These are phyloP conservation scores for Drosophila ogumai DNA, from an alignment of 1,140 invertebrate genomes.

Conservation along the genomic window DNA sequence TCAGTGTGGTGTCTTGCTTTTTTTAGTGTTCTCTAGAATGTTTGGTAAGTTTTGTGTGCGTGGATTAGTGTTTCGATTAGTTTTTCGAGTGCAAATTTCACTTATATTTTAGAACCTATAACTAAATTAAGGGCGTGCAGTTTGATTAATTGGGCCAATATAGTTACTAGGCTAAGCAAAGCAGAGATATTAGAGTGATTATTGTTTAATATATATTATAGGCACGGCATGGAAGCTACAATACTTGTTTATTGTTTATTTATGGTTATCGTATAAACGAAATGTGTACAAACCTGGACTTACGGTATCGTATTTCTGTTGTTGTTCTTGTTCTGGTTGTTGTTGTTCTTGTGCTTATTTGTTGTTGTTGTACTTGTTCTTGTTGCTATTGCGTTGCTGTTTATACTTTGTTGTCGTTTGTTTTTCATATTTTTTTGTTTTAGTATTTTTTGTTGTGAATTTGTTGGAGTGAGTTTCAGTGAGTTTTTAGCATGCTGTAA, in stretches of 20 bases:
- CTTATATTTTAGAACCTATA: constrained; percentile 5
- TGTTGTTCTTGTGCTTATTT: constrained; percentile 30
- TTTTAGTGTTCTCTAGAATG: constrained; percentile 12
- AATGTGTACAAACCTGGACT: constrained; percentile 84
- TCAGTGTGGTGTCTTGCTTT: constrained; percentile 19
- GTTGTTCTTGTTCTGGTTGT: constrained; percentile 62
- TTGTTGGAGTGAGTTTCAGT: constrained; percentile 67
- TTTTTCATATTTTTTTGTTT: constrained; percentile 25
- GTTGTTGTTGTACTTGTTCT: constrained; percentile 60
- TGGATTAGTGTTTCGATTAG: constrained; percentile 11
- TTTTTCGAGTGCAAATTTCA: constrained; percentile 18
- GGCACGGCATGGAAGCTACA: constrained; percentile 44
- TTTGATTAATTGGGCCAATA: constrained; percentile 37
- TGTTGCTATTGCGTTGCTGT: constrained; percentile 73
- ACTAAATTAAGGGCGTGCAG: constrained; percentile 40
- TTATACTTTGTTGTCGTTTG: constrained; percentile 57
- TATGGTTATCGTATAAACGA: constrained; percentile 38
- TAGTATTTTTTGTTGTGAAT: constrained; percentile 61
- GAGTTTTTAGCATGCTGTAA: constrained; percentile 78
- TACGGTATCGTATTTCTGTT: constrained; percentile 74
- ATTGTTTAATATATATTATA: constrained; percentile 1
- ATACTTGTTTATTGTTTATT: constrained; percentile 28
- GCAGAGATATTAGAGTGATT: constrained; percentile 34
- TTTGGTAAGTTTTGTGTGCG: constrained; percentile 36
- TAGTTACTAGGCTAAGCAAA: constrained; percentile 30